Base-by-base conservation (phyloP, 2,888 invertebrate species). In the Drosophila rubida region DNA sequence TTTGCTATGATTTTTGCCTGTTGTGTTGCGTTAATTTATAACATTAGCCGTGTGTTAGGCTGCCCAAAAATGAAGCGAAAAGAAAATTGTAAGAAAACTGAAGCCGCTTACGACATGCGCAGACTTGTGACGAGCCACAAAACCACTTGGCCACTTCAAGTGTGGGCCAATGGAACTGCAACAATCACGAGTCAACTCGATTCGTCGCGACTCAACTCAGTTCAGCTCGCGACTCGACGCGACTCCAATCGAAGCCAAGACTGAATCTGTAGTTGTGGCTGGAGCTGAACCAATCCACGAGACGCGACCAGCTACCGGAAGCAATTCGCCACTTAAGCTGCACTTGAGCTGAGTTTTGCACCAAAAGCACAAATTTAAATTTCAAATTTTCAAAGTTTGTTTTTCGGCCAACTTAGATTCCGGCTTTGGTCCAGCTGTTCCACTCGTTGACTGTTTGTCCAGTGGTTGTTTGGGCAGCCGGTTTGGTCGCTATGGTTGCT, bases 311-410 rank as follows among this genome's bases (percentile, higher is more conserved):
- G 80, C 70, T 82, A 84, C 82, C 85, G 83, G 83, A 83, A 83
- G 83, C 80, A 78, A 83, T 78, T 81, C 76, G 55, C 68, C 81
- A 76, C 69, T 76, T 79, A 81, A 80, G 19, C 19, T 80, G 68
- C 74, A 79, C 69, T 79, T 79, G 67, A 78, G 72, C 58, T 53
- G 58, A 67, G 63, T 71, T 76, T 71, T 67, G 75, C 71, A 63
- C 65, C 64, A 45, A 63, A 60, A 53, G 41, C n/a, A 54, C 11
- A 55, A 67, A 81, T 80, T 71, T 69, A 66, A 71, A 69, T 76
- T 74, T 71, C 53, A 74, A 69, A 71, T 69, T 69, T 66, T 63
- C 44, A 39, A 46, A 41, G 54, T 55, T 57, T 14, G n/a, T 32
- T 50, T 67, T 69, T 57, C 46, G 64, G 46, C 54, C 64, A 53